Percentiles rank a stretch among this genome's conserved stretches.
Conservation (phyloP, 1,140 invertebrate species). For the Bombus pascuorum region DNA sequence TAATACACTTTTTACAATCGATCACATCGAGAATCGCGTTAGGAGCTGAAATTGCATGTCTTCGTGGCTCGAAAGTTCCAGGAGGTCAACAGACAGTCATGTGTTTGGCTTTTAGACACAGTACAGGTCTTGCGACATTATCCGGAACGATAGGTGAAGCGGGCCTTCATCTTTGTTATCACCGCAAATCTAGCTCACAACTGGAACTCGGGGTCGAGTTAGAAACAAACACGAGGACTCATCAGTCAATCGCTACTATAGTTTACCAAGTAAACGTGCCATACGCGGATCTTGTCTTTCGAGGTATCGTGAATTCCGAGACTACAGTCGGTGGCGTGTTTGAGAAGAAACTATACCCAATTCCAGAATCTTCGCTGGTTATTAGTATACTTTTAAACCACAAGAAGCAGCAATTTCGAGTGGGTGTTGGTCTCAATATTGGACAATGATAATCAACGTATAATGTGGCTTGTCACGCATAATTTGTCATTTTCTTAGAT, state of each 20-base stretch:
- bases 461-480: background rate
- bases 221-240: conserved; percentile 85
- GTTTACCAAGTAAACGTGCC: conserved; percentile 90
- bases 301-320: conserved; percentile 88
- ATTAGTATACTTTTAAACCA: conserved; percentile 90
- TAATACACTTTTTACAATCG: conserved; percentile 88
- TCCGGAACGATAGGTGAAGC: conserved; percentile 88
- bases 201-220: conserved; percentile 86
- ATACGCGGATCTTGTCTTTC: conserved; percentile 87
- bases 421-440: conserved; percentile 86
- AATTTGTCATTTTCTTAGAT: background rate
- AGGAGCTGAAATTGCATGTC: conserved; percentile 89
- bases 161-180: conserved; percentile 87
- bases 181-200: conserved; percentile 87
- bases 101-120: conserved; percentile 87
- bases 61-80: conserved; percentile 86
- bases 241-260: conserved; percentile 87
- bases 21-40: conserved; percentile 86
- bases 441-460: conserved; percentile 72
- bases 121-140: conserved; percentile 83
- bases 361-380: conserved; percentile 87
- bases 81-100: conserved; percentile 86
- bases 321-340: conserved; percentile 88
- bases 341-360: conserved; percentile 88
- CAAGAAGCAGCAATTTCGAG: conserved; percentile 83